Conservation (phyloP, 2,113 vertebrate species). For the Platycercus adscitus region DNA sequence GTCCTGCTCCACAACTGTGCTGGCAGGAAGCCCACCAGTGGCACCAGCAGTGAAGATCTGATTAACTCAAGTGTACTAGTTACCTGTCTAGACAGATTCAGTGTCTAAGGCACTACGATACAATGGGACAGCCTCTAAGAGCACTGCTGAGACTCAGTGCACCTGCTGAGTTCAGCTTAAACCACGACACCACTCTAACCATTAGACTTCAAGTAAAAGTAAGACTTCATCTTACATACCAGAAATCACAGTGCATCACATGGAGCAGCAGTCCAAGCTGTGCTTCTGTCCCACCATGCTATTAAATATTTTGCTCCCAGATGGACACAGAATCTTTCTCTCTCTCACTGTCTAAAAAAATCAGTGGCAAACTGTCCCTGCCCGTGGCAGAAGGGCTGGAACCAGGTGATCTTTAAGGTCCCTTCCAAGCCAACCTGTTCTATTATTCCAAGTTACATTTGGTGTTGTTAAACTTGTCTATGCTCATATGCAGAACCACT, state of each 20-base stretch:
- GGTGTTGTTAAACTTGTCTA: not conserved
- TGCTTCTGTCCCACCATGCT: not conserved
- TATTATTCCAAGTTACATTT: not conserved
- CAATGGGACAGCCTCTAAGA: no score
- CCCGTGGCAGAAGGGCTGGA: not conserved
- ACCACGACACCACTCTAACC: not conserved
- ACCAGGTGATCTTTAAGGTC: not conserved
- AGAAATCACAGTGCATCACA: not conserved
- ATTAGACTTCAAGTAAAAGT: not conserved
- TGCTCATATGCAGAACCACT: not conserved
- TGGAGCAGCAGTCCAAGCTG: not conserved
- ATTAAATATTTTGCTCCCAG: not conserved
- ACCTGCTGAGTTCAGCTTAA: no score
- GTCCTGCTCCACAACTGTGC: not conserved
- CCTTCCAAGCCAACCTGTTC: not conserved
- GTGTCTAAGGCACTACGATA: not conserved
- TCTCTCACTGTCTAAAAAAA: not conserved
- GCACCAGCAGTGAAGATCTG: not conserved
- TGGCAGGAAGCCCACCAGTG: not conserved
- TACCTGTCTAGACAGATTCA: not conserved
- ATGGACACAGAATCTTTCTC: not conserved
- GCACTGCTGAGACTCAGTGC: no score
- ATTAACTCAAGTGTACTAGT: not conserved
- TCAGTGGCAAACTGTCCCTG: not conserved
- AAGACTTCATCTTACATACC: not conserved